These are phyloP conservation scores for Rhodinocichla rosea DNA, from an alignment of 2,113 vertebrate genomes.

Conservation along the genomic window DNA sequence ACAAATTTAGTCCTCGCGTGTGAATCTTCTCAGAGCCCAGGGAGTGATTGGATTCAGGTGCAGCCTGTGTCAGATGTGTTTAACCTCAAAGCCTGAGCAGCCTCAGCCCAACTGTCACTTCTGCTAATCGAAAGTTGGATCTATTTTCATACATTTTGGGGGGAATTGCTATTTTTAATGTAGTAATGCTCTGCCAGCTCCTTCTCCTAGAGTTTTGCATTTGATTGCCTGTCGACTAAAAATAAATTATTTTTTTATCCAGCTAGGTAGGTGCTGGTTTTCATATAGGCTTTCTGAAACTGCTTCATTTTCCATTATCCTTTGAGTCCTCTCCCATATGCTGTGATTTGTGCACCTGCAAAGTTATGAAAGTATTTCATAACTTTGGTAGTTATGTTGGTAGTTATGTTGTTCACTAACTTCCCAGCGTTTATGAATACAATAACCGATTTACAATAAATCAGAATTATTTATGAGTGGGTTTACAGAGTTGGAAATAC, in stretches of 20 bases:
- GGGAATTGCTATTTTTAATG: neutral
- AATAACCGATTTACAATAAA: constrained; percentile 62
- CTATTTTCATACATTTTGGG: neutral
- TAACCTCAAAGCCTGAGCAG: constrained; percentile 69
- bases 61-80: constrained; percentile 70
- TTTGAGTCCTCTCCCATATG: constrained; percentile 70
- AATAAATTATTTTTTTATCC: neutral
- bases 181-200: neutral
- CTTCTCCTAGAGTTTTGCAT: neutral
- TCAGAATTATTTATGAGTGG: constrained; percentile 68
- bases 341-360: constrained; percentile 72
- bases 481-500: constrained; percentile 49
- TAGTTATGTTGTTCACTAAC: constrained; percentile 62
- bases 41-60: constrained; percentile 84
- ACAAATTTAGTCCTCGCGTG: constrained; percentile 74
- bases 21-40: constrained; percentile 73
- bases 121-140: neutral
- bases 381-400: neutral
- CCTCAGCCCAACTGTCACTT: constrained; percentile 60
- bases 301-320: constrained; percentile 59
- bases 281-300: constrained; percentile 45
- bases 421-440: constrained; percentile 66
- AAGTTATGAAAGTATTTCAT: constrained; percentile 72
- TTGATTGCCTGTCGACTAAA: neutral
- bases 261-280: constrained; percentile 34